Evolutionary conservation across 2,113 vertebrate species (phyloP).

Genomic region (Mastomys coucha): DNA sequence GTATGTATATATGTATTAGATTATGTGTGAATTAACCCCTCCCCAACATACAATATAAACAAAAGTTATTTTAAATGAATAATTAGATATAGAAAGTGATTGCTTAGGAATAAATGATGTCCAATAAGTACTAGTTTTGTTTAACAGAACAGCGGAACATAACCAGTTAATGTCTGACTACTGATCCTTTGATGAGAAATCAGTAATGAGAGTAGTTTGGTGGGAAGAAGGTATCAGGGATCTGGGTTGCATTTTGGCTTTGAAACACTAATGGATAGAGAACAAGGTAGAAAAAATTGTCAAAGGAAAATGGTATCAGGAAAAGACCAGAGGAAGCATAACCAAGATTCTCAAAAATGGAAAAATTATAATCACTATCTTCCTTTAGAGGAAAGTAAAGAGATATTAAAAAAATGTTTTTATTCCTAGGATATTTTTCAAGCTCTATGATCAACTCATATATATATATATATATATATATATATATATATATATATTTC

Average conservation of each 20-base stretch:
- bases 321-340: not conserved
- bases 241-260: not conserved
- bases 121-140: not conserved
- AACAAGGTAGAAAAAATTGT: not conserved
- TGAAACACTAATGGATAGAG: not conserved
- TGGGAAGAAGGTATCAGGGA: not conserved
- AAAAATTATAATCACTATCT: fast-evolving
- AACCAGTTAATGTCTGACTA: not conserved
- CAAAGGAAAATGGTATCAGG: not conserved
- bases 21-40: not conserved
- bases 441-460: not conserved
- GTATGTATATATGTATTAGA: too few species aligned
- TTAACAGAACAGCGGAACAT: not conserved
- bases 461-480: too few species aligned
- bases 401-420: not conserved
- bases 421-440: not conserved
- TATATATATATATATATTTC: too few species aligned
- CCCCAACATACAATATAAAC: not conserved
- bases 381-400: not conserved
- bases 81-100: not conserved
- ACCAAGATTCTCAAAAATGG: not conserved
- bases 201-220: not conserved
- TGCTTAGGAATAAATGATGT: not conserved
- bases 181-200: not conserved
- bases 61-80: not conserved